Evolutionary conservation across 2,888 invertebrate genomes (phyloP), one percentile per base, ranked within the genome.

Genomic region (Blera fallax): DNA sequence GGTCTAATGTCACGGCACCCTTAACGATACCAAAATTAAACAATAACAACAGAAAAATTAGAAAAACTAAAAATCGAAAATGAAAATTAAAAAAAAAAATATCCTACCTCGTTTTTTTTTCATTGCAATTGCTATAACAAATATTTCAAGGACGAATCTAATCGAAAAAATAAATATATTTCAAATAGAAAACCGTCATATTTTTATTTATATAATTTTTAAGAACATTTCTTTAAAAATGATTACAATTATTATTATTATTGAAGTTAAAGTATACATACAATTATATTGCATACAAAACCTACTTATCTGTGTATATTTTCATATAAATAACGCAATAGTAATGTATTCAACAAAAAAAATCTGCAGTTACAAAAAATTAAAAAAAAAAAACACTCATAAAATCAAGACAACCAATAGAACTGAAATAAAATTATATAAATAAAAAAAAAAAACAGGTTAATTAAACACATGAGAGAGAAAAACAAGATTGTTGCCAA

Each of bases 401-500:
- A 70, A 82, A 80, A 81, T 81, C 82, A 83, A 82, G 82, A 87
- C 76, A 87, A 87, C 82, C 74, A 82, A 87, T 82, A 87, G 87
- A 87, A 87, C 85, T 87, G 85, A 87, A 87, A 82, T 81, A 73
- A 81, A 74, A 85, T 83, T 79, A 76, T 73, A 67, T 72, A 69
- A 77, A 60, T 40, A 64, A 43, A 45, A 73, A 74, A 24, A 24
- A 73, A 79, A 87, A 84, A 88, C 87, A 87, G 88, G 87, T 82
- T 82, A 69, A 56, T 67, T 73, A 82, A 72, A 76, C 74, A 80
- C 45, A 80, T 90, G 91, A 90, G 91, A 91, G 91, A 91, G 88
- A 88, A 88, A 90, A 90, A 91, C 90, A 91, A 90, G 91, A 91
- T 91, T 90, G 91, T 91, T 90, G 90, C 91, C 90, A 90, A 89